Evolutionary conservation across 2,797 vertebrate genomes (phyloP), one percentile per base, ranked within the genome.

Genomic region (Characodon lateralis): DNA sequence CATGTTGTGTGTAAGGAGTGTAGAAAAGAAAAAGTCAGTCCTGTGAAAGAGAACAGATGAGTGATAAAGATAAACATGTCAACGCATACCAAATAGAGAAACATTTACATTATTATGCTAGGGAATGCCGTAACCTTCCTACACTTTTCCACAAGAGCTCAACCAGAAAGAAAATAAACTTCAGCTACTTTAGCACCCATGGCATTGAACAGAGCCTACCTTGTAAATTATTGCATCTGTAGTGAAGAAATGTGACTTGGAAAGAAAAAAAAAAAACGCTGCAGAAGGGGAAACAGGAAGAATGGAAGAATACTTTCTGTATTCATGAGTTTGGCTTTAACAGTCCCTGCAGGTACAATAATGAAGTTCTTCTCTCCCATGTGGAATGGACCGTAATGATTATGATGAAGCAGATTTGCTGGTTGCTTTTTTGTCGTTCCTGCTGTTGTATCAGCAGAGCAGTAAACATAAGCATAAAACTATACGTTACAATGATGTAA

Each of bases 291-390:
- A 81, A 87, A 78, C 86, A 83, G 80, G 76, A 73, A 35, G 59
- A 74, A 77, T 46, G 68, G 78, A 82, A 72, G 82, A 91, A 90
- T 84, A 89, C 90, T 81, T 87, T 93, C 86, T 92, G 91, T 93
- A 93, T 93, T 93, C 91, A 93, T 92, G 91, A 93, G 88, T 91
- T 86, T 88, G 87, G 80, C 83, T 91, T 90, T 89, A 93, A 94
- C 87, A 88, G 87, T 89, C 89, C 93, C 91, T 87, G 89, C 89
- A 91, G 92, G 92, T 91, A 83, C 81, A 85, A 87, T 92, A 92
- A 93, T 94, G 89, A 94, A 94, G 93, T 92, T 89, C 81, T 83
- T 87, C 81, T 88, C 79, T 82, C 86, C 91, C 89, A 81, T 90
- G 88, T 90, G 89, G 87, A 93, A 90, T 88, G 88, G 83, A 89